These are phyloP conservation scores for Leptinotarsa peninsularis DNA, from an alignment of 2,888 invertebrate species.

Conservation along the genomic window DNA sequence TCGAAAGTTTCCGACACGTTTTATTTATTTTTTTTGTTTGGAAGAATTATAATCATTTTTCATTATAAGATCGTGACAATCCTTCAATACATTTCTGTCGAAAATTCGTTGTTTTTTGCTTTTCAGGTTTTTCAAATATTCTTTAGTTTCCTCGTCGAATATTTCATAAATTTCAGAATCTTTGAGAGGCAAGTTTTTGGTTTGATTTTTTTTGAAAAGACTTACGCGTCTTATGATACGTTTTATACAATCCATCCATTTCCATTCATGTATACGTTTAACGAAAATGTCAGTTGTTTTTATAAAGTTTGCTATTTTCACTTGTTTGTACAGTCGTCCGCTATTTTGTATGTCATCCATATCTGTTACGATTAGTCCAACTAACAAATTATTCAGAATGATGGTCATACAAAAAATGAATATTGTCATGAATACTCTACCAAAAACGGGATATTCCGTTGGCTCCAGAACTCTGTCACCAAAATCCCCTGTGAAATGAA, in stretches of 20 bases:
- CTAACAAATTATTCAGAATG: conserved; percentile 53
- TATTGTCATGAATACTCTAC: conserved; percentile 49
- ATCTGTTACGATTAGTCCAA: conserved; percentile 54
- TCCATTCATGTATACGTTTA: conserved; percentile 42
- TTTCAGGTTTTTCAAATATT: conserved; percentile 40
- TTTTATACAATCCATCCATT: conserved; percentile 31
- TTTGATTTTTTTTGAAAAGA: conserved; percentile 40
- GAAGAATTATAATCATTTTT: neutral
- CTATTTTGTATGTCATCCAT: conserved; percentile 51
- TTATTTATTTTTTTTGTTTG: neutral
- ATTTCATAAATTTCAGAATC: conserved; percentile 27
- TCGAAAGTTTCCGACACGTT: too few relatives aligned
- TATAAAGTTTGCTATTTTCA: conserved; percentile 51
- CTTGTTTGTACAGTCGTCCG: conserved; percentile 49
- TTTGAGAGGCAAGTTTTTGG: conserved; percentile 36
- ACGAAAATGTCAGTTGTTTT: conserved; percentile 45
- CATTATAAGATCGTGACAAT: conserved; percentile 24
- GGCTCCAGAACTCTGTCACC: conserved; percentile 48
- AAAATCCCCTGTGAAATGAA: conserved; percentile 53
- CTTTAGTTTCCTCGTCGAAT: conserved; percentile 47
- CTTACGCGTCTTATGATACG: conserved; percentile 33
- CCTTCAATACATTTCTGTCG: conserved; percentile 29
- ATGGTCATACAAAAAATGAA: conserved; percentile 55
- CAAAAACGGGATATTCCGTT: conserved; percentile 47
- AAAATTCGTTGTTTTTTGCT: conserved; percentile 29